Percentiles rank a stretch among this genome's conserved stretches.
Conservation (phyloP, 37 sponge, comb jelly and placozoan genomes). For the Theonella swinhoei region DNA sequence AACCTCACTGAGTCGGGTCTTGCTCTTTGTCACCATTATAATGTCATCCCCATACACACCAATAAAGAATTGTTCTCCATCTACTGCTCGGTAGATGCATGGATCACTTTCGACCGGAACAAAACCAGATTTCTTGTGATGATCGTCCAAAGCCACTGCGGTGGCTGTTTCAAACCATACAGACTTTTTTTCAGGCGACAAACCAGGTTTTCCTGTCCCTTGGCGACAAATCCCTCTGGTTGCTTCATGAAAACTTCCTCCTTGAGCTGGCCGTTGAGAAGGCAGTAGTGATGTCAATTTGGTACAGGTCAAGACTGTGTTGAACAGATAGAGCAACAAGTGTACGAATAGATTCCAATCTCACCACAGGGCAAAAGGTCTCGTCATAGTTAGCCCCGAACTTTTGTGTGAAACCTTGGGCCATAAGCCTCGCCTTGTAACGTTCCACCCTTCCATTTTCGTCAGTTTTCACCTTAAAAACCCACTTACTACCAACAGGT, state of each 20-base stretch:
- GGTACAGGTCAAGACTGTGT: constrained; percentile 55
- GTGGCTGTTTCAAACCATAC: constrained; percentile 74
- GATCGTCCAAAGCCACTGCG: constrained; percentile 58
- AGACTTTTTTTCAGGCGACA: constrained; percentile 50
- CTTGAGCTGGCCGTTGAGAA: constrained; percentile 54
- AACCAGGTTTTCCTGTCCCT: constrained; percentile 41
- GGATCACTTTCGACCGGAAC: constrained; percentile 44
- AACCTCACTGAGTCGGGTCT: constrained; percentile 32
- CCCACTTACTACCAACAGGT: constrained; percentile 69
- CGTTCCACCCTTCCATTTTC: constrained; percentile 56
- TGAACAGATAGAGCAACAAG: constrained; percentile 56
- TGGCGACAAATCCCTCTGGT: constrained; percentile 43
- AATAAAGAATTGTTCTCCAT: constrained; percentile 20
- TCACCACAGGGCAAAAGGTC: constrained; percentile 67
- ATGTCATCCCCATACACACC: constrained; percentile 72
- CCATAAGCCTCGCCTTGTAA: constrained; percentile 54
- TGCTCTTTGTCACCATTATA: constrained; percentile 24
- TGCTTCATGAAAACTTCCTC: constrained; percentile 74
- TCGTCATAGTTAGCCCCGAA: constrained; percentile 56
- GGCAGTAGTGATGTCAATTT: constrained; percentile 56
- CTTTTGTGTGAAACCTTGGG: constrained; percentile 64
- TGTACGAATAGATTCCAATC: constrained; percentile 53
- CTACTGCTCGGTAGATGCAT: constrained; percentile 45
- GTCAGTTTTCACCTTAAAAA: constrained; percentile 45
- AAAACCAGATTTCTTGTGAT: constrained; percentile 56